These are phyloP conservation scores for Mycteria americana DNA, from an alignment of 2,797 vertebrate species.

Conservation along the genomic window DNA sequence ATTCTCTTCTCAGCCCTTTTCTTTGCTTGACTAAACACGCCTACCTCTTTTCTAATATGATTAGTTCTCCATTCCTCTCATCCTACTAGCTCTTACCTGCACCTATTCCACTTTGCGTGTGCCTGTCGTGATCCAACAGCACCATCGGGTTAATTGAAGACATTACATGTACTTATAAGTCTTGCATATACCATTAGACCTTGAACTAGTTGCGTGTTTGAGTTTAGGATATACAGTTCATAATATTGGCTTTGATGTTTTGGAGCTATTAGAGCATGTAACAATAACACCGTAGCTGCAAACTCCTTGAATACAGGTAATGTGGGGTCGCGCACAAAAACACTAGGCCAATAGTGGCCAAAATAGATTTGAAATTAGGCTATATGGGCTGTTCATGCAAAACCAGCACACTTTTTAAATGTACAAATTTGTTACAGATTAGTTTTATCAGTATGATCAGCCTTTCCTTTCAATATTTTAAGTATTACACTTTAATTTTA, in stretches of 20 bases:
- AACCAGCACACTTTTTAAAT: background rate
- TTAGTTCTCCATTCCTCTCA: background rate
- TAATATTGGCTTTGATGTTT: background rate
- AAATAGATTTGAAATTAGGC: background rate
- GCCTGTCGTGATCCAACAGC: background rate
- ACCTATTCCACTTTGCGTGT: background rate
- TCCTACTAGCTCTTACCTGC: background rate
- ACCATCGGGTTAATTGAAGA: background rate
- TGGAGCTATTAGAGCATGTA: background rate
- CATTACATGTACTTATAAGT: rapidly evolving
- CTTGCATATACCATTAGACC: background rate
- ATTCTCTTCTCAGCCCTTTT: background rate
- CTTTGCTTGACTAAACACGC: background rate
- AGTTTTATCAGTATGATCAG: background rate
- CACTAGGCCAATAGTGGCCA: background rate
- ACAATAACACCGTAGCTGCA: background rate
- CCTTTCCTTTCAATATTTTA: background rate
- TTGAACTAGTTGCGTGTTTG: background rate
- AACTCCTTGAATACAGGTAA: background rate
- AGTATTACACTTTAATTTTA: background rate
- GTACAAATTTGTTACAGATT: background rate
- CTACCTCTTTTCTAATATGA: background rate
- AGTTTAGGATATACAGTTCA: background rate
- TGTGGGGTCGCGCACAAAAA: background rate
- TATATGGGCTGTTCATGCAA: background rate